phyloP scores from a whole-genome alignment of 1,140 invertebrate genomes.

The Wiebesia pumilae region DNA sequence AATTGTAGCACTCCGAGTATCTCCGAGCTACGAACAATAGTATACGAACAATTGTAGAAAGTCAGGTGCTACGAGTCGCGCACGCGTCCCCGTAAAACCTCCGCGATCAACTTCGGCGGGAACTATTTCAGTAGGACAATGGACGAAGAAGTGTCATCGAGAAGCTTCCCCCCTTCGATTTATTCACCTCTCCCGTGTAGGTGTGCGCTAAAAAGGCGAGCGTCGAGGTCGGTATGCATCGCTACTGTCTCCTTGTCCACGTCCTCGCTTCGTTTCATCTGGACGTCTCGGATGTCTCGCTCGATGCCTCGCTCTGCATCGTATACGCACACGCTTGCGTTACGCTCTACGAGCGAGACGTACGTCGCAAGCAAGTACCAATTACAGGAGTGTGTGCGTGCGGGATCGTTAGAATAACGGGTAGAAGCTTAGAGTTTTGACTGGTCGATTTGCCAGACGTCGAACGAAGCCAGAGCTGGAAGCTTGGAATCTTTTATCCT shows the following conservation, averaged over 20 bases:
- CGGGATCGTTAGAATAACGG: neutral
- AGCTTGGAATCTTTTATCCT: neutral
- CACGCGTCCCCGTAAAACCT: neutral
- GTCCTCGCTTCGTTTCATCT: neutral
- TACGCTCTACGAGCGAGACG: conserved; percentile 28
- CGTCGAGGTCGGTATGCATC: neutral
- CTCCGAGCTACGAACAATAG: conserved; percentile 1
- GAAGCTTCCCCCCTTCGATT: neutral
- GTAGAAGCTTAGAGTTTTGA: neutral
- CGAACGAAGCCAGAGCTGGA: neutral
- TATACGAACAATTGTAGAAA: neutral
- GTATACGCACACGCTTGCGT: conserved; percentile 19
- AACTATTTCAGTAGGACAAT: conserved; percentile 12
- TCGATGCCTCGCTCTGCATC: conserved; percentile 7
- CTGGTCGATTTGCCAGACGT: neutral
- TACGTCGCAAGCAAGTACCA: conserved; percentile 43
- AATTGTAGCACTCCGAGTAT: neutral
- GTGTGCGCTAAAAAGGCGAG: neutral
- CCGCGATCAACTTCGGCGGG: neutral
- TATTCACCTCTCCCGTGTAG: neutral
- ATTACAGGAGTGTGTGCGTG: conserved; percentile 9
- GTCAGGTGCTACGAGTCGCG: neutral
- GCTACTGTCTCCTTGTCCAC: conserved; percentile 2
- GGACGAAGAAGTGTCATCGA: conserved; percentile 6
- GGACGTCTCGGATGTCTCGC: neutral